Percentiles rank a stretch among this genome's conserved stretches.
These are phyloP conservation scores for Thymelicus sylvestris DNA, from an alignment of 2,888 invertebrate species.

Conservation along the genomic window DNA sequence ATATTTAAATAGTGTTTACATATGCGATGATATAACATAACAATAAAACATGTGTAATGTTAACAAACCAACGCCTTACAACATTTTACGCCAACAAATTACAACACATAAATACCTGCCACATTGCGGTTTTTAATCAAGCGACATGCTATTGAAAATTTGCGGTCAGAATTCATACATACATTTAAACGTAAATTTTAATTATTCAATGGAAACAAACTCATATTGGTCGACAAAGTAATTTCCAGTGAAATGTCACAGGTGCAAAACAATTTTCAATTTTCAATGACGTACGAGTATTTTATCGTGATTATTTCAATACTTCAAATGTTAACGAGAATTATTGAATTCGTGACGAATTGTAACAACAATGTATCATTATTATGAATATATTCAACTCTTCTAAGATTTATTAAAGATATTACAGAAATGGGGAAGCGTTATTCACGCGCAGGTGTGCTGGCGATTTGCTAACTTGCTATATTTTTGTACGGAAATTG, in stretches of 20 bases:
- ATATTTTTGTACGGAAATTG: constrained; percentile 78
- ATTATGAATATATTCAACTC: constrained; percentile 71
- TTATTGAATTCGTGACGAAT: constrained; percentile 48
- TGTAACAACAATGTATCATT: constrained; percentile 52
- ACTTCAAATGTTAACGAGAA: constrained; percentile 2
- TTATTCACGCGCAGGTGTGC: constrained; percentile 81
- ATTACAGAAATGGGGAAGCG: constrained; percentile 77
- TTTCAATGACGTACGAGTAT: constrained; percentile 37
- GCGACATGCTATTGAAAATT: constrained; percentile 57
- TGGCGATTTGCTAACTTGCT: constrained; percentile 81
- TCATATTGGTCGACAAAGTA: constrained; percentile 49
- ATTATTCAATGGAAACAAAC: constrained; percentile 64
- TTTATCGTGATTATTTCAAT: constrained; percentile 5
- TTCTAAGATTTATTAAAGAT: constrained; percentile 76
- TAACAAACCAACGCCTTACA: constrained; percentile 1
- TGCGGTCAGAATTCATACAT: constrained; percentile 63
- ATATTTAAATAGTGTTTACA: too few species aligned
- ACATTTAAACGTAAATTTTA: constrained; percentile 66
- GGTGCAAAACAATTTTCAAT: constrained; percentile 44
- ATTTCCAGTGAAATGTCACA: constrained; percentile 48
- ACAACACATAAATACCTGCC: constrained; percentile 29
- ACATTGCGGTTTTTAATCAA: constrained; percentile 38
- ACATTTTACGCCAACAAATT: too few species aligned
- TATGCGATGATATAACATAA: too few species aligned
- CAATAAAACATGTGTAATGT: constrained; percentile 1